Base-by-base conservation (phyloP, 2,888 invertebrate genomes). In the Sabatieria punctata region DNA sequence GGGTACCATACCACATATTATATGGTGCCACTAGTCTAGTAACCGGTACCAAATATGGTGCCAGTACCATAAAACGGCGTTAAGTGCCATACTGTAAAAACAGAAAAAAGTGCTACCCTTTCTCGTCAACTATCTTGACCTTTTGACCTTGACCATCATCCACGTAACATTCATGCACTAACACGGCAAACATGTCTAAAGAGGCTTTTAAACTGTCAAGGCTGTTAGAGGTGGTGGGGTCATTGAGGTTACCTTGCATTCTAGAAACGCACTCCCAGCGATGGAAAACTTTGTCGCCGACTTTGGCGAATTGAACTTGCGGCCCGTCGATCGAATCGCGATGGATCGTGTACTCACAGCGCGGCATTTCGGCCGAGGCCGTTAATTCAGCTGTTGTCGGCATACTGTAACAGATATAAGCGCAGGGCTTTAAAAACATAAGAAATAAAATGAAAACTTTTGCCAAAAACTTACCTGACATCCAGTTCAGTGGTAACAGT, bases 121-220 rank as follows among this genome's bases (percentile, higher is more conserved):
- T 40, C 2, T 52, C 50, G 46, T 63, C 60, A 25, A 61, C 49
- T 1, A 62, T 54, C 38, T 49, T 42, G n/a, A 54, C 55, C 25
- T 52, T 47, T 19, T 55, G 52, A 4, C 57, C 58, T n/a, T 53
- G 50, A 8, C 59, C 61, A 41, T 61, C 60, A 41, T 59, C 58
- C 13, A 59, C 58, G 41, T 47, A 58, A 46, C 61, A 61, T 33
- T 56, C 54, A 43, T 61, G 60, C 1, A 61, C 60, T 11, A 60
- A 46, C 49, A 58, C 49, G n/a, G 45, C 49, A 36, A 46, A 53
- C 35, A 41, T 43, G 4, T 43, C 52, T 50, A 25, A 35, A 50
- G 41, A 50, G n/a, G 15, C 26, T 37, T 33, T 33, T 40, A 13
- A 4, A 33, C 4, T 15, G 23, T 8, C 36, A 43, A 13, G 21